Conservation (phyloP, 64 coral and sea anemone genomes). For the Dendrophyllia cribrosa region DNA sequence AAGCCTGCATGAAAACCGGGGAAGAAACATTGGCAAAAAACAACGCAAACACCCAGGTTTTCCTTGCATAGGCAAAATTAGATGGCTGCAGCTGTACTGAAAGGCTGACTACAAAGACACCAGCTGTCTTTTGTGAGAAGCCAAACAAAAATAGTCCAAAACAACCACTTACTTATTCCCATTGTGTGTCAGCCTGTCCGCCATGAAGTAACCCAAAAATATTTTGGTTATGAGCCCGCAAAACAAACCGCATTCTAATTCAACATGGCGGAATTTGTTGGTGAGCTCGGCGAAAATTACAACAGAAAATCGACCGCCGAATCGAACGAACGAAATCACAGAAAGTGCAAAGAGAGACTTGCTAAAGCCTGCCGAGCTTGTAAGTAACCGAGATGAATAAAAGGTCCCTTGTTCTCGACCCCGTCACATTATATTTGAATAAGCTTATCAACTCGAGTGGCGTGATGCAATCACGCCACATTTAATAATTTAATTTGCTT, state of each 20-base stretch:
- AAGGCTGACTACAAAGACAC: neutral
- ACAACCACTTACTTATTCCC: neutral
- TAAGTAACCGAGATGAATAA: neutral
- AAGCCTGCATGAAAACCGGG: neutral
- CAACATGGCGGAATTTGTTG: slow-evolving; percentile 38
- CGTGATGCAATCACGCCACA: neutral
- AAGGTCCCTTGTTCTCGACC: neutral
- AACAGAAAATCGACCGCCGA: neutral
- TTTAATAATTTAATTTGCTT: neutral
- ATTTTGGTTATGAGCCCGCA: neutral
- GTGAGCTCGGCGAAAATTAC: slow-evolving; percentile 15
- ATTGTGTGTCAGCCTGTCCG: neutral
- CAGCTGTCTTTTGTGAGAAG: neutral
- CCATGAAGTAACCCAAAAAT: neutral
- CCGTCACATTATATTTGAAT: neutral
- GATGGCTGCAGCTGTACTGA: neutral
- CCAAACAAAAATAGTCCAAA: neutral
- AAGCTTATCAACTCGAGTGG: neutral
- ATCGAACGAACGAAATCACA: slow-evolving; percentile 22
- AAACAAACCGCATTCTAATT: neutral
- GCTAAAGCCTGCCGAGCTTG: slow-evolving; percentile 12
- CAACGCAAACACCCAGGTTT: neutral
- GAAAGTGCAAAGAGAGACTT: slow-evolving; percentile 44
- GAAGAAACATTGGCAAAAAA: slow-evolving; percentile 17
- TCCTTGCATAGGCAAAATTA: neutral